Conservation (phyloP, 2,113 vertebrate genomes). For the Oreocharis arfaki region DNA sequence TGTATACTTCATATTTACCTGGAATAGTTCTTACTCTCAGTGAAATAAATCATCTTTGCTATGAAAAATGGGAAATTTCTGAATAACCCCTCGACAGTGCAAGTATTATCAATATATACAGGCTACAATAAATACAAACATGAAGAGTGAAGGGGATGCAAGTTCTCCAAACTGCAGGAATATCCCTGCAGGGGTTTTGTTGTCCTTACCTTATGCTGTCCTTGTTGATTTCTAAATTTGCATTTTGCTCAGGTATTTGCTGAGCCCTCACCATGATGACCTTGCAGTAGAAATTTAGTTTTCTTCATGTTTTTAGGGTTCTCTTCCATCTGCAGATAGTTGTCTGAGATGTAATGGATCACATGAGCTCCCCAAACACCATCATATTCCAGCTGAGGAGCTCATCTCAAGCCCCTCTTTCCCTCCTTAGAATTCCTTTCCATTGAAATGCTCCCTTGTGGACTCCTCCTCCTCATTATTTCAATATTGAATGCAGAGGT, state of each 20-base stretch:
- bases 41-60: not conserved
- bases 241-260: not conserved
- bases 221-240: not conserved
- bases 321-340: not conserved
- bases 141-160: not conserved
- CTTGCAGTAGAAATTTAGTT: not conserved
- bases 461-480: not conserved
- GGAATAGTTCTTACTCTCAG: not conserved
- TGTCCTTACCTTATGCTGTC: not conserved
- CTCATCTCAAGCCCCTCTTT: not conserved
- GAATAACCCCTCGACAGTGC: not conserved
- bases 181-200: not conserved
- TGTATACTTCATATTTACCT: not conserved
- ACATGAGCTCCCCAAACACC: not conserved
- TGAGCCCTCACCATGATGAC: not conserved
- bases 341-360: not conserved
- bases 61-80: not conserved
- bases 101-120: accelerated
- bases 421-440: not conserved
- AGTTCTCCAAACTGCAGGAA: not conserved
- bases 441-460: not conserved
- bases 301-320: not conserved
- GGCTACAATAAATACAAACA: not conserved
- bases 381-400: not conserved
- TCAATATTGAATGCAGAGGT: not conserved